A percentile compares a stretch with the other conserved stretches of the same genome.
Evolutionary conservation across 2,797 vertebrate species (phyloP).

Genomic region (Molossus alvarezi): DNA sequence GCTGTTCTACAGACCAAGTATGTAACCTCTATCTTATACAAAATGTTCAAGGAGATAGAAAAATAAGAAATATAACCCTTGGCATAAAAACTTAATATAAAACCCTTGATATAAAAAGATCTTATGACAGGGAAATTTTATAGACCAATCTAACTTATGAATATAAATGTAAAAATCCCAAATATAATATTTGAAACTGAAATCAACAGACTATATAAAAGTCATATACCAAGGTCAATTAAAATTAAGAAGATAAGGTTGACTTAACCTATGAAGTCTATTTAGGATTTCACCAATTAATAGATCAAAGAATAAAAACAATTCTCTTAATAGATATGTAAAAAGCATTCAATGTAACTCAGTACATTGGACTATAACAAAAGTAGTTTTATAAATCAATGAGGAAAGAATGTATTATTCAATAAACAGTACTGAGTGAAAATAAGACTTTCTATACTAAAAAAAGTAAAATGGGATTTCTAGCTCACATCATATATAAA

Average conservation of each 20-base stretch:
- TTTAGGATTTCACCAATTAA: constrained; percentile 13
- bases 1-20: neutral
- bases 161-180: constrained; percentile 16
- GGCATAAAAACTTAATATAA: neutral
- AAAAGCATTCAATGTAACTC: neutral
- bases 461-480: constrained; percentile 23
- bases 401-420: neutral
- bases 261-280: neutral
- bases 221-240: neutral
- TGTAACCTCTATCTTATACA: neutral
- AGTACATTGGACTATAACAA: neutral
- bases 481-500: neutral
- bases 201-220: neutral
- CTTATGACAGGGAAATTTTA: neutral
- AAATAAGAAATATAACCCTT: neutral
- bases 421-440: neutral
- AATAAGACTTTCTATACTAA: neutral
- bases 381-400: constrained; percentile 3
- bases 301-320: neutral
- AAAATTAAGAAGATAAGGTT: neutral
- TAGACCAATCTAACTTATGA: neutral
- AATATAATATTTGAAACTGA: constrained; percentile 12
- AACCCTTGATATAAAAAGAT: neutral
- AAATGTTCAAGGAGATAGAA: neutral
- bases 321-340: neutral